Conservation (phyloP, 2,888 invertebrate species). For the Nowickia ferox region DNA sequence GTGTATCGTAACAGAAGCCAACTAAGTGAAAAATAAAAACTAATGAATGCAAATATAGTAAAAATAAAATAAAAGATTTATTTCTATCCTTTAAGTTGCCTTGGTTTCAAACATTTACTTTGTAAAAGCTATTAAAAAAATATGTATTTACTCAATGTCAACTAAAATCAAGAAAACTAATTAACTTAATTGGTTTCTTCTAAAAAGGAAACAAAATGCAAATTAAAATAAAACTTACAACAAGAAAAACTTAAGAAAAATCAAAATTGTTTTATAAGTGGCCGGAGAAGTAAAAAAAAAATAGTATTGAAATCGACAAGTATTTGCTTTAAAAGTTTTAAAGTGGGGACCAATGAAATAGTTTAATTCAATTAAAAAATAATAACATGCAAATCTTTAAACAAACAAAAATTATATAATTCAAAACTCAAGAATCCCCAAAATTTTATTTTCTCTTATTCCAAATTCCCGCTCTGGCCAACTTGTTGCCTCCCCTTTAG, state of each 20-base stretch:
- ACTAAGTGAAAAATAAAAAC: conserved; percentile 28
- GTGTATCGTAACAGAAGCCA: background rate
- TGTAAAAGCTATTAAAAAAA: conserved; percentile 5
- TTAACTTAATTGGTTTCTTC: conserved; percentile 49
- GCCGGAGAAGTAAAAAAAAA: conserved; percentile 12
- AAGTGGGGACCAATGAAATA: conserved; percentile 52
- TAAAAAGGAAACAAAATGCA: background rate
- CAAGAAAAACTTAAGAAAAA: background rate
- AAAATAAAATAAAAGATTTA: conserved; percentile 43
- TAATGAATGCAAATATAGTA: conserved; percentile 5
- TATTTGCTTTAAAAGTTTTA: background rate
- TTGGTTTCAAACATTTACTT: conserved; percentile 36
- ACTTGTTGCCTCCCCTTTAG: background rate
- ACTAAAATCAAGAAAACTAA: conserved; percentile 33
- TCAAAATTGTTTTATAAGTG: conserved; percentile 12
- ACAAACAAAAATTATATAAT: background rate
- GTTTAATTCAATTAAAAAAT: conserved; percentile 5
- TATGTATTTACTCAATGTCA: background rate
- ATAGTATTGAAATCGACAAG: background rate
- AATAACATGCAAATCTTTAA: background rate
- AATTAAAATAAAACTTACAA: background rate
- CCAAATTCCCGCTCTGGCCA: conserved; percentile 24
- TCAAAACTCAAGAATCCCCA: conserved; percentile 4
- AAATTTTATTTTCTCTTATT: background rate
- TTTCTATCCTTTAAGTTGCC: conserved; percentile 27